A percentile compares a stretch with the other conserved stretches of the same genome.
phyloP scores from a whole-genome alignment of 2,113 vertebrate species.

The Aptenodytes forsteri region DNA sequence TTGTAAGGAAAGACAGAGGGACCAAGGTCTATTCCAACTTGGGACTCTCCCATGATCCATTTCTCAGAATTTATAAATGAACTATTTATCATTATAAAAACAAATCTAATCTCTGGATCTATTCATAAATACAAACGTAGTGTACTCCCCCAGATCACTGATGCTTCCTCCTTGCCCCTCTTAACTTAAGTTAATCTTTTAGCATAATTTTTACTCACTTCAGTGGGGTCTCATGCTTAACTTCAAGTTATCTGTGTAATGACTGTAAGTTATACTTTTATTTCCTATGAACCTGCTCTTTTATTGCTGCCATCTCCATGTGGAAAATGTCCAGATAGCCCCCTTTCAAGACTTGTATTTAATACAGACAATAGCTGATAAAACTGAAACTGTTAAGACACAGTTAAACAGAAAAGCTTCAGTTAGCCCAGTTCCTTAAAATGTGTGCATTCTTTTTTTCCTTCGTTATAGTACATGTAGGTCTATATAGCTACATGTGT shows the following conservation, averaged over 20 bases:
- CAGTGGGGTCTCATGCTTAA: neutral
- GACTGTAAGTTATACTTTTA: neutral
- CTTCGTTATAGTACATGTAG: neutral
- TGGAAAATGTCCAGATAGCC: neutral
- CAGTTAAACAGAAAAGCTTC: neutral
- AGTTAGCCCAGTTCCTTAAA: neutral
- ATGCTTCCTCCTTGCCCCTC: neutral
- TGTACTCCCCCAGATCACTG: neutral
- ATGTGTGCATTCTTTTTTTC: accelerated
- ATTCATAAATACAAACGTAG: neutral
- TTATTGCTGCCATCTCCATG: neutral
- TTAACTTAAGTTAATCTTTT: neutral
- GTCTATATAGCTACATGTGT: neutral
- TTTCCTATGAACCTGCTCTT: neutral
- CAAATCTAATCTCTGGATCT: neutral
- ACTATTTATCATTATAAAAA: neutral
- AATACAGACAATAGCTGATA: neutral
- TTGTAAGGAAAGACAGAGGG: neutral
- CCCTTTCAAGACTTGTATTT: neutral
- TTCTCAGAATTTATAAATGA: neutral
- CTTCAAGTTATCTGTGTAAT: neutral
- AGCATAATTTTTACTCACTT: neutral
- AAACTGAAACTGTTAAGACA: neutral
- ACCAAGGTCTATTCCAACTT: neutral
- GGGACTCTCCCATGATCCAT: neutral